Conservation (phyloP, 2,113 vertebrate genomes). For the Ellobius talpinus region DNA sequence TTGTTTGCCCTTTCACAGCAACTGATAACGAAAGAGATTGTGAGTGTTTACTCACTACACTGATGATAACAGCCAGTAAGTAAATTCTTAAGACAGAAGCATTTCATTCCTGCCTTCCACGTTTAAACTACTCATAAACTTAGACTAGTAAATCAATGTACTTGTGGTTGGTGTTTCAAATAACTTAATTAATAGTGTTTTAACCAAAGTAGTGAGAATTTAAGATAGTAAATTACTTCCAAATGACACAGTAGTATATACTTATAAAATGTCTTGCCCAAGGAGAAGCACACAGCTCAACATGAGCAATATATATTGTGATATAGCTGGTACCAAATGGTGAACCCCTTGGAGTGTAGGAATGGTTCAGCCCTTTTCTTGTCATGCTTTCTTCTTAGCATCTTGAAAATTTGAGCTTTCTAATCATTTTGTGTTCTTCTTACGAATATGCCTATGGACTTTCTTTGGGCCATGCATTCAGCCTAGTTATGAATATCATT, state of each 20-base stretch:
- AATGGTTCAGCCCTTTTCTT: background rate
- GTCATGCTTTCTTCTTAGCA: background rate
- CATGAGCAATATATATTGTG: fast-evolving
- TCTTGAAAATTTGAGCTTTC: background rate
- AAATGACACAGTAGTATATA: background rate
- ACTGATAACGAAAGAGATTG: background rate
- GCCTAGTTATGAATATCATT: background rate
- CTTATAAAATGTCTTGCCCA: fast-evolving
- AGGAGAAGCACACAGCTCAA: fast-evolving
- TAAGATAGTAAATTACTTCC: background rate
- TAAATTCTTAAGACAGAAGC: background rate
- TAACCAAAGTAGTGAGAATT: background rate
- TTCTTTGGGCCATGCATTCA: background rate
- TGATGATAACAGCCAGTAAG: background rate
- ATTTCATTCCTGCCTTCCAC: background rate
- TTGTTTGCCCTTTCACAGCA: background rate
- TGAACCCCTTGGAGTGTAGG: background rate
- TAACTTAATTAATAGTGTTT: background rate
- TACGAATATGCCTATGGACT: background rate
- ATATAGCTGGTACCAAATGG: fast-evolving
- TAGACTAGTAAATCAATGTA: background rate
- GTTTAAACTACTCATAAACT: fast-evolving
- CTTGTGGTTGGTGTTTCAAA: background rate
- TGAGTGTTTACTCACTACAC: background rate
- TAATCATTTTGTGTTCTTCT: fast-evolving